phyloP scores from a whole-genome alignment of 2,113 vertebrate genomes.

The Catharus bicknelli region DNA sequence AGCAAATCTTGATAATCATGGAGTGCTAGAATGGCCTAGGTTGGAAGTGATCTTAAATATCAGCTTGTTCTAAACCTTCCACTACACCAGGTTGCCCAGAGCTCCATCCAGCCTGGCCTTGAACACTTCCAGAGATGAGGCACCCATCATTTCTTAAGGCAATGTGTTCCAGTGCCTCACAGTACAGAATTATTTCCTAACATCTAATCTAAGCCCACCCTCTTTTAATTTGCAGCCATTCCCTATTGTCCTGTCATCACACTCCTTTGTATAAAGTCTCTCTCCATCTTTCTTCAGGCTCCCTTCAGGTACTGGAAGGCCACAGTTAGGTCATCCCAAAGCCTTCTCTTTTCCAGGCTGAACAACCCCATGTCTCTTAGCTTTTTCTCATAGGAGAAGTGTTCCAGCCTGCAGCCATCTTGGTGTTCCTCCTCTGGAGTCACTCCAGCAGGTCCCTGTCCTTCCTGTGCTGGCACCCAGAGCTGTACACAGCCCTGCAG shows the following conservation, averaged over 20 bases:
- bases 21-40: neutral
- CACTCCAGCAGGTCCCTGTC: neutral
- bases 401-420: neutral
- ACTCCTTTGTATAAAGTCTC: neutral
- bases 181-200: neutral
- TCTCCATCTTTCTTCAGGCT: neutral
- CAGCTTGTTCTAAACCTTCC: accelerated
- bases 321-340: neutral
- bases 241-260: neutral
- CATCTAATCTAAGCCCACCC: neutral
- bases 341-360: neutral
- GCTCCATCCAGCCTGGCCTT: neutral
- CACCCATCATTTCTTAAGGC: neutral
- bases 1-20: neutral
- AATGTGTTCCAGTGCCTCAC: neutral
- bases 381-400: neutral
- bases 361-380: neutral
- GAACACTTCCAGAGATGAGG: neutral
- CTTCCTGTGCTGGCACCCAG: neutral
- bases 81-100: neutral
- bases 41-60: neutral
- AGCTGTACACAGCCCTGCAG: neutral
- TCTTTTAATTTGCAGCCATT: neutral
- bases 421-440: neutral
- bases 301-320: neutral